These are phyloP conservation scores for Gymnocephalus cernua DNA, from an alignment of 2,113 vertebrate species.

Conservation along the genomic window DNA sequence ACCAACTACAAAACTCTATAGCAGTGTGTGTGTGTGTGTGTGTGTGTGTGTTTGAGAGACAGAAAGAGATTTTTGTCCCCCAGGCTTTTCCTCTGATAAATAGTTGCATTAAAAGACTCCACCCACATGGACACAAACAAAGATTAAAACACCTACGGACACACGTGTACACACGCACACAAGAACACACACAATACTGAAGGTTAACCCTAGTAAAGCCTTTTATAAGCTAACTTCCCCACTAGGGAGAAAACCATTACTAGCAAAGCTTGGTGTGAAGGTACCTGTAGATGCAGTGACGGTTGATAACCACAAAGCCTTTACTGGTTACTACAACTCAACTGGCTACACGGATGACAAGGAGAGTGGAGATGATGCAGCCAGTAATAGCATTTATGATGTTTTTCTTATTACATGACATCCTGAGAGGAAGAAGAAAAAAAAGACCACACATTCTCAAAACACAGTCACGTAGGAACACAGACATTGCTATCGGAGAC, in stretches of 20 bases:
- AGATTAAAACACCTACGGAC: slow-evolving; percentile 20
- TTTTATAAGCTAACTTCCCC: slow-evolving; percentile 25
- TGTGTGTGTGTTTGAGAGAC: neutral
- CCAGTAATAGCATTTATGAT: slow-evolving; percentile 53
- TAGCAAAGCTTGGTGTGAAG: neutral
- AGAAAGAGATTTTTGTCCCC: slow-evolving; percentile 45
- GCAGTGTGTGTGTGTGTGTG: slow-evolving; percentile 3
- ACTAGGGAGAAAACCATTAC: slow-evolving; percentile 28
- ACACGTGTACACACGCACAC: slow-evolving; percentile 1
- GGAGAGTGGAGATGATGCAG: slow-evolving; percentile 11
- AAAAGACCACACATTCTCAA: slow-evolving; percentile 25
- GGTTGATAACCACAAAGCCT: slow-evolving; percentile 37
- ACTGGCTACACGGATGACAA: neutral
- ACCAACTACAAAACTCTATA: slow-evolving; percentile 25
- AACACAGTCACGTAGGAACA: slow-evolving; percentile 49
- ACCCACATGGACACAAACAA: slow-evolving; percentile 45
- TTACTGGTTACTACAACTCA: neutral
- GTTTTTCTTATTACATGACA: neutral
- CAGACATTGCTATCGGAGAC: slow-evolving; percentile 51
- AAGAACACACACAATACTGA: slow-evolving; percentile 4
- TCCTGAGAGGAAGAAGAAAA: neutral
- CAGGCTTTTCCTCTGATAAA: slow-evolving; percentile 66
- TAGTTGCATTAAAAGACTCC: slow-evolving; percentile 70
- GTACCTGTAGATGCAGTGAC: slow-evolving; percentile 19
- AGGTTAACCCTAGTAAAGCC: slow-evolving; percentile 42